Evolutionary conservation across 2,113 vertebrate species (phyloP), one percentile per base, ranked within the genome.

Genomic region (Lycocorax pyrrhopterus): DNA sequence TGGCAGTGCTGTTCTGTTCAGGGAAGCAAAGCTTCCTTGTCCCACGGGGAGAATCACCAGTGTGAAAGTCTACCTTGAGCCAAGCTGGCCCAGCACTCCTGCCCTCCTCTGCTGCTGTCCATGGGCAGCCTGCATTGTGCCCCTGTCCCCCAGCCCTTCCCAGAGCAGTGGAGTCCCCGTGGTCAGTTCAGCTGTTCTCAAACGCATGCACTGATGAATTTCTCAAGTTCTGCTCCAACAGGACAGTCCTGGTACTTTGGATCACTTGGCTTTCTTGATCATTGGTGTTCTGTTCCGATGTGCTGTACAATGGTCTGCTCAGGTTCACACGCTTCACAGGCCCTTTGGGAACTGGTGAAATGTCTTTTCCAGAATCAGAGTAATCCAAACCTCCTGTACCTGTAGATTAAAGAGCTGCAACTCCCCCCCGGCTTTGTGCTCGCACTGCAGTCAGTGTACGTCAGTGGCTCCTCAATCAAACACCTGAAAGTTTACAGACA

Each of bases 331-430:
- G 1, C 87, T 94, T 86, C 92, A 32, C 47, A 0, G 78, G 58
- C 15, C 46, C 0, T 9, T 46, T 63, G 1, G 10, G 92, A 75
- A 37, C 82, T 63, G 52, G 7, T 44, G 82, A 63, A 74, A 85
- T 23, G 4, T 43, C 43, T 63, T 55, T 49, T 49, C n/a, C 59
- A 58, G 49, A 96, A 86, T 71, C 62, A 32, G 47, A 82, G 79
- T 47, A 60, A 85, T 51, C 67, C 84, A 73, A 76, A 95, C 67
- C 85, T 94, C 71, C 22, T 77, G 93, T 74, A 89, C 78, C 47
- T 80, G 78, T 85, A 87, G 91, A 87, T 91, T 87, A 91, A 92
- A 93, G 82, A 93, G 89, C 47, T 90, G 87, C 94, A 91, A 79
- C 6, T n/a, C n/a, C n/a, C 81, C 84, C 85, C 75, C 8, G 9